phyloP scores from a whole-genome alignment of 2,888 invertebrate species.

The Drosophila tripunctata region DNA sequence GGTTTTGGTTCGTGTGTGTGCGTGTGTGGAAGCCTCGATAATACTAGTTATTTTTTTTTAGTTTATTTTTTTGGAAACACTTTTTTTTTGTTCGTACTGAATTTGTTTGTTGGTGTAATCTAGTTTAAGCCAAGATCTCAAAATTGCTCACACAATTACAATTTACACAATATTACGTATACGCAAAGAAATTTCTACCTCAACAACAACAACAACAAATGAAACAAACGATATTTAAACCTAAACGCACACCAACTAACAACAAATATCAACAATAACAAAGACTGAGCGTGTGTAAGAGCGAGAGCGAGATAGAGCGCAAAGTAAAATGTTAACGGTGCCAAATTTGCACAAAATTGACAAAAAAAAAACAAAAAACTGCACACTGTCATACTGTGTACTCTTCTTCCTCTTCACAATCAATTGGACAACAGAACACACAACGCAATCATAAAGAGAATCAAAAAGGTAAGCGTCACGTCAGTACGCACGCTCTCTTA shows the following conservation, averaged over 20 bases:
- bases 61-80: constrained; percentile 19
- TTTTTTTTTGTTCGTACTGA: constrained; percentile 20
- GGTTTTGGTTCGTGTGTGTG: constrained; percentile 27
- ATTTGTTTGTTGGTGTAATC: constrained; percentile 39
- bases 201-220: constrained; percentile 16
- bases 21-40: constrained; percentile 25
- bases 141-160: constrained; percentile 39
- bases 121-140: constrained; percentile 51
- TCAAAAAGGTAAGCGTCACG: constrained; percentile 7
- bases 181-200: constrained; percentile 44
- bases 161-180: constrained; percentile 51
- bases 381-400: constrained; percentile 28
- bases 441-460: no score
- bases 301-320: background rate
- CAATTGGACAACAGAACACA: constrained; percentile 22
- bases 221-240: constrained; percentile 4
- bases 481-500: background rate
- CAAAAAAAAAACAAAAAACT: constrained; percentile 39
- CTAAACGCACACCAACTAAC: no score
- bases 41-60: constrained; percentile 4
- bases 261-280: constrained; percentile 13
- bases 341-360: constrained; percentile 4
- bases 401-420: constrained; percentile 35
- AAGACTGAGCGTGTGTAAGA: background rate
- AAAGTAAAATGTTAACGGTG: constrained; percentile 40